Conservation (phyloP, 1,140 invertebrate species). For the Pararge aegeria region DNA sequence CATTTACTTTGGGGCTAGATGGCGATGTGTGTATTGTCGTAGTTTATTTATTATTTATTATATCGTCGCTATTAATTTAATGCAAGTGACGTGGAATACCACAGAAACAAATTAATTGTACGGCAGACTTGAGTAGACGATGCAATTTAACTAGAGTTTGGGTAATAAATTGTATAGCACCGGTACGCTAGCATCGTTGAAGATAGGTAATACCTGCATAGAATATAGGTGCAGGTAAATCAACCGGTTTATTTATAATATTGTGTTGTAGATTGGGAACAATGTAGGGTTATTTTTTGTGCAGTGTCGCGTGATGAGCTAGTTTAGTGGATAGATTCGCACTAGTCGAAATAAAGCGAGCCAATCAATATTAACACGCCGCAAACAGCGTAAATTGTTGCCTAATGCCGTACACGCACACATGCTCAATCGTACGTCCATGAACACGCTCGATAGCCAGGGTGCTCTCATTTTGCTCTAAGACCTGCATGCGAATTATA, state of each 20-base stretch:
- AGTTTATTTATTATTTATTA: no score
- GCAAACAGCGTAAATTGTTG: slow-evolving; percentile 79
- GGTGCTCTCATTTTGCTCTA: slow-evolving; percentile 39
- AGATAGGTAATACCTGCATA: slow-evolving; percentile 19
- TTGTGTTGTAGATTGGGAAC: slow-evolving; percentile 2
- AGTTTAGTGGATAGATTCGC: slow-evolving; percentile 69
- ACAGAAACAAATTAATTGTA: slow-evolving; percentile 31
- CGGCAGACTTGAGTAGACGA: slow-evolving; percentile 28
- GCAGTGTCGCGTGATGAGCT: slow-evolving; percentile 37
- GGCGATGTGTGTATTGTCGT: no score
- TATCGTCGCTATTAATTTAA: slow-evolving; percentile 21
- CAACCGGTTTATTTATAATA: slow-evolving; percentile 14
- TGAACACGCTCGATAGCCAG: slow-evolving; percentile 51
- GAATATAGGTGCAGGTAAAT: background rate
- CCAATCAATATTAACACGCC: slow-evolving; percentile 80
- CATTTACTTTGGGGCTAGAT: no score
- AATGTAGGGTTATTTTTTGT: slow-evolving; percentile 14
- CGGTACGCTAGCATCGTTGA: slow-evolving; percentile 28
- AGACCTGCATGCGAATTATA: background rate
- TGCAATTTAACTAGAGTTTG: slow-evolving; percentile 33
- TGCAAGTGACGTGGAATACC: slow-evolving; percentile 23
- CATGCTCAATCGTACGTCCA: slow-evolving; percentile 36
- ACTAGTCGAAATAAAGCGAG: slow-evolving; percentile 76
- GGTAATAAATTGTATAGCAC: slow-evolving; percentile 32
- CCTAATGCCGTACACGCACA: slow-evolving; percentile 74